Conservation (phyloP, 1,140 invertebrate species). For the Drosophila ambigua region DNA sequence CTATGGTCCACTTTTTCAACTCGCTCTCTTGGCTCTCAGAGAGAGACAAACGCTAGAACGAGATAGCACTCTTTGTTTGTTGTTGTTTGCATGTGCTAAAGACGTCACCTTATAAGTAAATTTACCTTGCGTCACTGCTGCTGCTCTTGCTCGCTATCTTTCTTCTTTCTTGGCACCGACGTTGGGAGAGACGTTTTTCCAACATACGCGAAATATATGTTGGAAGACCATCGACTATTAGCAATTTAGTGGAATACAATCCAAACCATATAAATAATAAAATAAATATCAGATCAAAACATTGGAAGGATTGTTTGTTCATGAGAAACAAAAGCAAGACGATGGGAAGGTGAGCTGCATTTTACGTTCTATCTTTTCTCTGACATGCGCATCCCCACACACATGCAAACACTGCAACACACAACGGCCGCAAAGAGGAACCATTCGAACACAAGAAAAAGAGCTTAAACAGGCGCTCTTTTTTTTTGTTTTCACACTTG, state of each 20-base stretch:
- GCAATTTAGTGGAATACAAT: no score
- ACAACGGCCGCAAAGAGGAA: slow-evolving; percentile 19
- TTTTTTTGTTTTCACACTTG: slow-evolving; percentile 59
- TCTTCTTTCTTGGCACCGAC: no score
- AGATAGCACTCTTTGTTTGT: no score
- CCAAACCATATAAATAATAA: not conserved
- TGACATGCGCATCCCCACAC: slow-evolving; percentile 37
- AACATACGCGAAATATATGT: no score
- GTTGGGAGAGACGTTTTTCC: no score
- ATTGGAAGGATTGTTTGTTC: not conserved
- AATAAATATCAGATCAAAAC: slow-evolving; percentile 7
- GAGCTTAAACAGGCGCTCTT: slow-evolving; percentile 33
- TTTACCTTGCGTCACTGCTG: not conserved
- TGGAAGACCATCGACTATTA: no score
- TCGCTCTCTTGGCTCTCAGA: no score
- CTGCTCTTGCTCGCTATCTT: no score
- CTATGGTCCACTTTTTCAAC: no score
- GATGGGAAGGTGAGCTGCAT: slow-evolving; percentile 56
- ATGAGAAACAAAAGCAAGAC: slow-evolving; percentile 5
- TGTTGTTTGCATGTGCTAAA: no score
- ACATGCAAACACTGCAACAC: slow-evolving; percentile 17
- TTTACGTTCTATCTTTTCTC: slow-evolving; percentile 31
- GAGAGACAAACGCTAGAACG: no score
- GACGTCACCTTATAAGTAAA: not conserved
- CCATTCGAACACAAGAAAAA: slow-evolving; percentile 15